These are phyloP conservation scores for Misgurnus mizolepis DNA, from an alignment of 2,113 vertebrate genomes.

Conservation along the genomic window DNA sequence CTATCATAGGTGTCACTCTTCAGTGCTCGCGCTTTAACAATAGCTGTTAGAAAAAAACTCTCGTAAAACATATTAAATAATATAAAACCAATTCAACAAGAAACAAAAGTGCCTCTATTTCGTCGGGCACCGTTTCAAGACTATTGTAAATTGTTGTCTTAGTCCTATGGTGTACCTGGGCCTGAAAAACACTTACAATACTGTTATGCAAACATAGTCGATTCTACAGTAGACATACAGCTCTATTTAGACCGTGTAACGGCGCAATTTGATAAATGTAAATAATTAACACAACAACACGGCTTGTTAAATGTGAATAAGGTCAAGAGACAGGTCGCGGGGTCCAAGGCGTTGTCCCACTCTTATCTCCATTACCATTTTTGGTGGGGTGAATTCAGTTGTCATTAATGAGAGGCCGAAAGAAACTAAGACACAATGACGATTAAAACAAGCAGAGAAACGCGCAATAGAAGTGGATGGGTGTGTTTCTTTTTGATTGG, in stretches of 20 bases:
- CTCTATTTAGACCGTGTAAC: slow-evolving; percentile 66
- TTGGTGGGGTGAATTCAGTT: slow-evolving; percentile 68
- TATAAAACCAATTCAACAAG: slow-evolving; percentile 28
- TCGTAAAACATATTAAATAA: slow-evolving; percentile 7
- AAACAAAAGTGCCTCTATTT: slow-evolving; percentile 33
- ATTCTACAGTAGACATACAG: slow-evolving; percentile 63
- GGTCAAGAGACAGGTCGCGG: slow-evolving; percentile 73
- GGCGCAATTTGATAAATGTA: slow-evolving; percentile 57
- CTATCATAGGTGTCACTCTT: not conserved
- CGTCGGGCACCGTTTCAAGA: slow-evolving; percentile 50
- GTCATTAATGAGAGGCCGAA: slow-evolving; percentile 72
- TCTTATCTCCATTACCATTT: slow-evolving; percentile 76
- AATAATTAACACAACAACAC: slow-evolving; percentile 83
- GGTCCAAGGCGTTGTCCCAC: slow-evolving; percentile 74
- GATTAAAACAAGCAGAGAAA: slow-evolving; percentile 47
- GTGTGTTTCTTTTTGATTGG: slow-evolving; percentile 21
- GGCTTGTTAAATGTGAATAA: slow-evolving; percentile 80
- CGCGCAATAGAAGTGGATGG: slow-evolving; percentile 25
- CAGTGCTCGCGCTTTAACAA: not conserved
- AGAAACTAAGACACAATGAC: slow-evolving; percentile 63
- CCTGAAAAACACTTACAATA: slow-evolving; percentile 69
- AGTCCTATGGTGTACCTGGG: slow-evolving; percentile 78
- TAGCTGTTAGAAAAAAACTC: not conserved
- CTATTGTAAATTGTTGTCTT: slow-evolving; percentile 76
- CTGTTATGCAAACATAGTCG: slow-evolving; percentile 68